Evolutionary conservation across 1,140 invertebrate genomes (phyloP).

Genomic region (Cyclina sinensis): DNA sequence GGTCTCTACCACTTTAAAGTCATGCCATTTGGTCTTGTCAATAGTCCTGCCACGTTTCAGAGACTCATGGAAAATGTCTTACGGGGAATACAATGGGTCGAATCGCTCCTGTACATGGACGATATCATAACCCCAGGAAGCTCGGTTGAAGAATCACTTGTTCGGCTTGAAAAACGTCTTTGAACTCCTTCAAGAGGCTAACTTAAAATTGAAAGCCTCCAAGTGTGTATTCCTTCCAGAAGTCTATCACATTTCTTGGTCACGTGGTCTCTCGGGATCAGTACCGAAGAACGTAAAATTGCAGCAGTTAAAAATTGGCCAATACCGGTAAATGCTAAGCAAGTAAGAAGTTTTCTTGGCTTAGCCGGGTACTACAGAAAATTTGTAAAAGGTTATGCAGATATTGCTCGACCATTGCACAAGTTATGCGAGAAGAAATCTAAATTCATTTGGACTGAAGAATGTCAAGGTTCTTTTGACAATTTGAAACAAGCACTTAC

Average conservation of each 20-base stretch:
- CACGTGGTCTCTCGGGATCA: slow-evolving; percentile 53
- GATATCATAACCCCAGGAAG: not conserved
- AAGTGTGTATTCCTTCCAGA: slow-evolving; percentile 68
- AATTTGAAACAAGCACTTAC: not conserved
- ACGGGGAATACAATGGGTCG: not conserved
- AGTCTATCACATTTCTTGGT: slow-evolving; percentile 55
- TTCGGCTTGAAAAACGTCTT: slow-evolving; percentile 40
- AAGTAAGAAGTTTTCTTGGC: slow-evolving; percentile 69
- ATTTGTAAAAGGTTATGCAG: slow-evolving; percentile 56
- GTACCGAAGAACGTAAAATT: slow-evolving; percentile 25
- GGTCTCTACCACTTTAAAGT: slow-evolving; percentile 71
- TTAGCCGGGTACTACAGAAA: slow-evolving; percentile 53
- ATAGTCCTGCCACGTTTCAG: not conserved
- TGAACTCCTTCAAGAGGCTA: not conserved
- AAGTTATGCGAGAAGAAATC: slow-evolving; percentile 1
- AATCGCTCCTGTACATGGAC: not conserved
- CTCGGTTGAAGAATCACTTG: not conserved
- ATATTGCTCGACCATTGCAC: slow-evolving; percentile 63
- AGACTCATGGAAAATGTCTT: not conserved
- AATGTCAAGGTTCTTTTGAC: not conserved
- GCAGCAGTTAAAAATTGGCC: slow-evolving; percentile 54
- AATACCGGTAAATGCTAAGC: slow-evolving; percentile 39
- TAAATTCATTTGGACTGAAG: not conserved
- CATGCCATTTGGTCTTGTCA: slow-evolving; percentile 66
- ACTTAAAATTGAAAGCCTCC: slow-evolving; percentile 55